Percentiles rank a stretch among this genome's conserved stretches.
These are phyloP conservation scores for Epistrophella euchroma DNA, from an alignment of 2,888 invertebrate genomes.

Conservation along the genomic window DNA sequence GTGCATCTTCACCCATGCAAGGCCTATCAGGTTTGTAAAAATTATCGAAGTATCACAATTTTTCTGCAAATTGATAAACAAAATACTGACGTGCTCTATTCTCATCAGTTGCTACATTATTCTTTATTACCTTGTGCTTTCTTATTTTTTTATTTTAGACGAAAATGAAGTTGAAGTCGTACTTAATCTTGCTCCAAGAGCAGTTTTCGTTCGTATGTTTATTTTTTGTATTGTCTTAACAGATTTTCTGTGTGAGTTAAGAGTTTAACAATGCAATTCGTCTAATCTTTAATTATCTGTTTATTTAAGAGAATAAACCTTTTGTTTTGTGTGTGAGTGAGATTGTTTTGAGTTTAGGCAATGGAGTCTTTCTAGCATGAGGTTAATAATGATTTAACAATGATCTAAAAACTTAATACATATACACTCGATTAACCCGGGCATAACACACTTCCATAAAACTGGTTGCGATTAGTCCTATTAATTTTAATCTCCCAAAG, in stretches of 20 bases:
- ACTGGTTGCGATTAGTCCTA: no score
- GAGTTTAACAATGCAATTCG: background rate
- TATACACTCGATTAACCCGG: no score
- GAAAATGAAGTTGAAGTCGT: slow-evolving; percentile 76
- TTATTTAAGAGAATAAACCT: background rate
- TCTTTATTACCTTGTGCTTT: slow-evolving; percentile 12
- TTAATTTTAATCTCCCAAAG: no score
- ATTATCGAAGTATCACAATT: background rate
- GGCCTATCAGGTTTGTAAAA: slow-evolving; percentile 54
- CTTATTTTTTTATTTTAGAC: slow-evolving; percentile 63
- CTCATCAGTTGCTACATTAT: background rate
- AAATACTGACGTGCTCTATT: background rate
- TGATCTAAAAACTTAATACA: no score
- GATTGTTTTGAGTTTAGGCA: no score
- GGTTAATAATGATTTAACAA: no score
- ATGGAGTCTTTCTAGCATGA: no score
- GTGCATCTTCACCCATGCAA: slow-evolving; percentile 32
- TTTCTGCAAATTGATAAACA: background rate
- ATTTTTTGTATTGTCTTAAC: slow-evolving; percentile 34
- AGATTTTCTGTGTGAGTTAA: slow-evolving; percentile 13
- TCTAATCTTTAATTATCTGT: background rate
- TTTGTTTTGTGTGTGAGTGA: background rate
- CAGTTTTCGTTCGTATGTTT: slow-evolving; percentile 77
- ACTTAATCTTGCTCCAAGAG: slow-evolving; percentile 74
- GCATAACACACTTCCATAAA: no score